A percentile compares a stretch with the other conserved stretches of the same genome.
phyloP scores from a whole-genome alignment of 2,113 vertebrate genomes.

The Merops nubicus region DNA sequence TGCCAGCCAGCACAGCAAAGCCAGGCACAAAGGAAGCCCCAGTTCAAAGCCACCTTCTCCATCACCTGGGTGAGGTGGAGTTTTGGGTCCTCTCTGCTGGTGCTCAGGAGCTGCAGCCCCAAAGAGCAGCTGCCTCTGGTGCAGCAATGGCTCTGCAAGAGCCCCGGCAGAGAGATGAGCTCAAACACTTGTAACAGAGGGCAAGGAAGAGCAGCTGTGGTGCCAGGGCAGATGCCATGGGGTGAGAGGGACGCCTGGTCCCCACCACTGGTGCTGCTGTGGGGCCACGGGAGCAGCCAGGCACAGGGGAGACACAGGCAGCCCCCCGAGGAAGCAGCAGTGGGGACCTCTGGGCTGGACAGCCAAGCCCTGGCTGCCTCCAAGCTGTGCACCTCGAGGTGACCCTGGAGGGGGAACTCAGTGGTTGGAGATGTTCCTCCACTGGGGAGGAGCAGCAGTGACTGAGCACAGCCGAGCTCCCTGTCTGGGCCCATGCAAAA shows the following conservation, averaged over 20 bases:
- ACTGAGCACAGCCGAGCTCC: not conserved
- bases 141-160: fast-evolving
- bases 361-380: not conserved
- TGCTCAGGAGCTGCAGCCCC: not conserved
- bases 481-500: not conserved
- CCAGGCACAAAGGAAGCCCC: not conserved
- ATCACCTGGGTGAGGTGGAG: not conserved
- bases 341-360: fast-evolving
- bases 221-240: not conserved
- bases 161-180: fast-evolving
- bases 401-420: no score
- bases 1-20: not conserved
- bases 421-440: not conserved
- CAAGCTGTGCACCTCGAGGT: not conserved
- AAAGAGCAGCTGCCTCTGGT: fast-evolving
- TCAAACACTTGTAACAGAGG: fast-evolving
- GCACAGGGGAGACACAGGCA: fast-evolving
- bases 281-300: no score
- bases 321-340: fast-evolving
- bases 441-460: not conserved
- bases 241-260: fast-evolving
- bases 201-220: fast-evolving
- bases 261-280: fast-evolving
- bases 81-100: not conserved
- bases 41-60: not conserved